Percentiles rank a stretch among this genome's conserved stretches.
phyloP scores from a whole-genome alignment of 2,113 vertebrate species.

The Serilophus lunatus region DNA sequence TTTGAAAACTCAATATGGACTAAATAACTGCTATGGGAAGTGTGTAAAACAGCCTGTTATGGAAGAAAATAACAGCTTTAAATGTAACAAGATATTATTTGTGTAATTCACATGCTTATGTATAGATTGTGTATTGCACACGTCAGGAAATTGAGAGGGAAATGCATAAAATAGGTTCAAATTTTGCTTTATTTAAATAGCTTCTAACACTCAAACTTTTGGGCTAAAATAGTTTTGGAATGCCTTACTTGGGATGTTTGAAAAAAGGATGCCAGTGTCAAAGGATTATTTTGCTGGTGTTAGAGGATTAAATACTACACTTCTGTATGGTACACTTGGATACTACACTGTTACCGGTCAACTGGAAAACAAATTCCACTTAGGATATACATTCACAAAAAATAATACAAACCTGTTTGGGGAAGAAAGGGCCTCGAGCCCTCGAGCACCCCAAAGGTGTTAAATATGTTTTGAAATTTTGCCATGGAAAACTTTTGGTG shows the following conservation, averaged over 20 bases:
- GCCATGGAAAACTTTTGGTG: not conserved
- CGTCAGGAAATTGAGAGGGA: not conserved
- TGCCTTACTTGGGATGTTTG: not conserved
- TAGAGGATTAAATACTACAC: not conserved
- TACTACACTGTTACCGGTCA: not conserved
- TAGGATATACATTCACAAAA: not conserved
- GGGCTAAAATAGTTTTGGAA: not conserved
- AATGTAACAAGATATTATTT: not conserved
- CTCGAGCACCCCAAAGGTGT: not conserved
- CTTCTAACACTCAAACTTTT: not conserved
- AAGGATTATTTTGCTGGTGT: not conserved
- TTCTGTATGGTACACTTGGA: not conserved
- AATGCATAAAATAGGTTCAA: not conserved
- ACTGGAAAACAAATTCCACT: not conserved
- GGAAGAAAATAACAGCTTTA: not conserved
- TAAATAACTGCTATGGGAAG: not conserved
- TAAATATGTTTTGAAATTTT: not conserved
- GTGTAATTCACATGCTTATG: not conserved
- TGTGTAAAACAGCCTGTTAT: not conserved
- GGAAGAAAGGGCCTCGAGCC: too few species aligned
- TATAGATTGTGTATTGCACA: not conserved
- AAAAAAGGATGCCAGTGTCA: not conserved
- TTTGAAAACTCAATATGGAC: not conserved
- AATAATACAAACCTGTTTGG: not conserved
- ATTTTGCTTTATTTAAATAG: not conserved